Percentiles rank a stretch among this genome's conserved stretches.
These are phyloP conservation scores for Oconnorella tubifera DNA, from an alignment of 2,888 invertebrate genomes.

Conservation along the genomic window DNA sequence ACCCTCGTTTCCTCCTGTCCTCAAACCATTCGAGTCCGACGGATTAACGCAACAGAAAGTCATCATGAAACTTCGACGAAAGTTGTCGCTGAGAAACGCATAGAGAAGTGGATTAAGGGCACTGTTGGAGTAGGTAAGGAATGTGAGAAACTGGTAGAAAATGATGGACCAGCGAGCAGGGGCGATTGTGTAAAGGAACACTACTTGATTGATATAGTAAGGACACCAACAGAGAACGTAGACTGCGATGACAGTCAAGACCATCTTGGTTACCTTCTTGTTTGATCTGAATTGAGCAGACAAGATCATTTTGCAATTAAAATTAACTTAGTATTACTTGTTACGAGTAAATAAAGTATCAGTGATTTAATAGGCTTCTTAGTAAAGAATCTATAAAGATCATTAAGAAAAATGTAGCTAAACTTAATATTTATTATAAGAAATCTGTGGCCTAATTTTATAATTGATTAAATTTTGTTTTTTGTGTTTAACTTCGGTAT, in stretches of 20 bases:
- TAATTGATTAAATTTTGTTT: too few species aligned
- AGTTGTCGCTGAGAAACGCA: conserved; percentile 54
- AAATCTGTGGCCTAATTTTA: too few species aligned
- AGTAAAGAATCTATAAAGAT: too few species aligned
- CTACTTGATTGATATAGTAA: conserved; percentile 50
- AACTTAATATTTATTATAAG: too few species aligned
- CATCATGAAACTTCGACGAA: conserved; percentile 52
- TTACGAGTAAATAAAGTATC: too few species aligned
- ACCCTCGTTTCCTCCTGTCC: too few species aligned
- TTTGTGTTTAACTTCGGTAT: too few species aligned
- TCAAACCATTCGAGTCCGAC: too few species aligned
- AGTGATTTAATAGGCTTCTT: too few species aligned
- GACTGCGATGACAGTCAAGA: conserved; percentile 50
- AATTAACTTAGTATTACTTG: too few species aligned
- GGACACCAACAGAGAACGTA: conserved; percentile 55
- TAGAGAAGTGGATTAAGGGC: conserved; percentile 54
- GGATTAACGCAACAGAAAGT: conserved; percentile 46
- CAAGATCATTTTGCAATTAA: too few species aligned
- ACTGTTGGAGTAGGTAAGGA: conserved; percentile 52
- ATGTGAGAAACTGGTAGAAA: conserved; percentile 48
- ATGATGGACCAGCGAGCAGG: conserved; percentile 28
- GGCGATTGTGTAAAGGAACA: conserved; percentile 17
- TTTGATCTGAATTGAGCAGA: conserved; percentile 44
- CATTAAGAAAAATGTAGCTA: too few species aligned
- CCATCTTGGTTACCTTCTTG: conserved; percentile 51